Evolutionary conservation across 2,888 invertebrate genomes (phyloP).

Genomic region (Rhopalosiphum nymphaeae): DNA sequence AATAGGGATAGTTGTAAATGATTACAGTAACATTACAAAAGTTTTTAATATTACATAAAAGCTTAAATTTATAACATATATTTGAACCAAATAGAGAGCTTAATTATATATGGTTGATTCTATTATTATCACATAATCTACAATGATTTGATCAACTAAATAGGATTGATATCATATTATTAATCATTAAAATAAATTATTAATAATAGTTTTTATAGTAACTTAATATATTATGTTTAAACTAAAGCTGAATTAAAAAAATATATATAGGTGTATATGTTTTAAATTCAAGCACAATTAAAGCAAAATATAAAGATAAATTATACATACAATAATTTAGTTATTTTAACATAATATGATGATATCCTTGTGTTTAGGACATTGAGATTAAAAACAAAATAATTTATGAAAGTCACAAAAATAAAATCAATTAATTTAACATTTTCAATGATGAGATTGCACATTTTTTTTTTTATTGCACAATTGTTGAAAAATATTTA

Average conservation of each 20-base stretch:
- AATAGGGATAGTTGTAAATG: neutral
- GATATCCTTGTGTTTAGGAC: neutral
- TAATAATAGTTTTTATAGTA: neutral
- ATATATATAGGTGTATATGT: neutral
- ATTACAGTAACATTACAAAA: neutral
- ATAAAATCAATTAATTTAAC: constrained; percentile 11
- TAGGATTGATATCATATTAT: neutral
- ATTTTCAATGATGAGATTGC: constrained; percentile 15
- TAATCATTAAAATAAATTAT: neutral
- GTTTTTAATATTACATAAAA: constrained; percentile 22
- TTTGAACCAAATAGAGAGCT: constrained; percentile 29
- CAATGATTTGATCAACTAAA: constrained; percentile 31
- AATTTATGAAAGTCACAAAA: constrained; percentile 10
- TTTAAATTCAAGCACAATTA: neutral
- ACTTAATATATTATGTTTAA: neutral
- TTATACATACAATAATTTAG: neutral
- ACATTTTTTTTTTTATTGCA: constrained; percentile 37
- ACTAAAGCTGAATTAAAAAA: neutral
- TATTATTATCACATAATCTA: constrained; percentile 24
- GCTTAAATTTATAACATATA: neutral
- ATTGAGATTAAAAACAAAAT: neutral
- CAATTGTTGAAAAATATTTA: neutral
- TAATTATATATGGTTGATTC: constrained; percentile 10
- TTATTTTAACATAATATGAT: neutral
- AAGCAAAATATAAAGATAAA: constrained; percentile 13